Evolutionary conservation across 92 coral and sea anemone genomes (phyloP).

Genomic region (Epizoanthus fatuus): DNA sequence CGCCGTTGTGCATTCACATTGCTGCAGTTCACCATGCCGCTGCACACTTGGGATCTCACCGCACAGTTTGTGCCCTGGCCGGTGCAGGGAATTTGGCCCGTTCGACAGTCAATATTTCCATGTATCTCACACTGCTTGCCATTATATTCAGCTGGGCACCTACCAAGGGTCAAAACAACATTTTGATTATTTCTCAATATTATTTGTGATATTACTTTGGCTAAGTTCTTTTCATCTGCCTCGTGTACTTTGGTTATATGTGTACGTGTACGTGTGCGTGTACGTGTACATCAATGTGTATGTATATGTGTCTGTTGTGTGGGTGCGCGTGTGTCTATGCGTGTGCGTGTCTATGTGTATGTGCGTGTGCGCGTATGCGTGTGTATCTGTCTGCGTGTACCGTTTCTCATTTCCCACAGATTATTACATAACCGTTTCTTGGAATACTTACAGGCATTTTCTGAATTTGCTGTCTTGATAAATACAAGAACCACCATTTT

Average conservation of each 20-base stretch:
- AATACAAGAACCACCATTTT: constrained; percentile 3
- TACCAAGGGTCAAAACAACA: background rate
- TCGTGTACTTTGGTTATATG: background rate
- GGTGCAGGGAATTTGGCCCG: constrained; percentile 55
- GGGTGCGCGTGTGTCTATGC: background rate
- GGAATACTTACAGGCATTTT: constrained; percentile 21
- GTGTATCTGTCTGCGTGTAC: background rate
- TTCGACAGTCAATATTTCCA: constrained; percentile 63
- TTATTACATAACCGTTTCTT: no score
- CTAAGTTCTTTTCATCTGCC: background rate
- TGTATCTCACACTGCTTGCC: constrained; percentile 74
- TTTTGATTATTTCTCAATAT: background rate
- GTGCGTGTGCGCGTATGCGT: no score
- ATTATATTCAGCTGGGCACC: constrained; percentile 67
- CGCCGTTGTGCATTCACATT: constrained; percentile 1
- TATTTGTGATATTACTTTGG: background rate
- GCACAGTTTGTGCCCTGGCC: constrained; percentile 71
- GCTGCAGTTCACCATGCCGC: constrained; percentile 54
- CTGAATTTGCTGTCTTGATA: constrained; percentile 20
- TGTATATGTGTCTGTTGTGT: background rate
- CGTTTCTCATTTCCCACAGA: no score
- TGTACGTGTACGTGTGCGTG: background rate
- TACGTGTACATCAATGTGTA: background rate
- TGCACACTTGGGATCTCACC: constrained; percentile 49
- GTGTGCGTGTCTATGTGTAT: background rate